Percentiles rank a stretch among this genome's conserved stretches.
Evolutionary conservation across 2,797 vertebrate genomes (phyloP).

Genomic region (Darevskia nairensis): DNA sequence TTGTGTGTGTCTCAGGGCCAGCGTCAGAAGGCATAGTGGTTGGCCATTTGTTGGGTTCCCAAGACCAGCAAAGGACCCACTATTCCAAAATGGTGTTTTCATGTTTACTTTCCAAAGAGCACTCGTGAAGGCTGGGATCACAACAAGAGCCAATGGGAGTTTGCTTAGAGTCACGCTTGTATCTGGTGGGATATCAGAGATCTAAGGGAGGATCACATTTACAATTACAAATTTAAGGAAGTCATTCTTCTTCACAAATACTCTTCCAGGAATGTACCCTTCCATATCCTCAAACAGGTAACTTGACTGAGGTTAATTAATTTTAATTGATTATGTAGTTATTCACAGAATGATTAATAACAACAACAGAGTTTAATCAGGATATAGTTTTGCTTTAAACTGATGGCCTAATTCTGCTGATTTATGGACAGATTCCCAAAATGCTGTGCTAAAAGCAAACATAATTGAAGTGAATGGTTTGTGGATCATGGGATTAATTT

Average conservation of each 20-base stretch:
- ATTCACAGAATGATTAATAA: conserved; percentile 8
- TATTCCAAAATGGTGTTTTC: background rate
- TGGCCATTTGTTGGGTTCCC: background rate
- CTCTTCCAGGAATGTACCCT: background rate
- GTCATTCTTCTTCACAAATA: background rate
- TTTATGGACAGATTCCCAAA: conserved; percentile 31
- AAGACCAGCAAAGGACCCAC: background rate
- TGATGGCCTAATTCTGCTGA: conserved; percentile 17
- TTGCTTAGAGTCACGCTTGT: background rate
- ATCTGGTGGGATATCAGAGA: background rate
- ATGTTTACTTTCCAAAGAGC: background rate
- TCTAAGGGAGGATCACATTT: background rate
- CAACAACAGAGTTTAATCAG: background rate
- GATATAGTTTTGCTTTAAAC: conserved; percentile 21
- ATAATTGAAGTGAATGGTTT: conserved; percentile 37
- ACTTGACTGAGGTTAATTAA: background rate
- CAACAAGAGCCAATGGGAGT: background rate
- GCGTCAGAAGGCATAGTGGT: background rate
- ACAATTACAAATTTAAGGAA: background rate
- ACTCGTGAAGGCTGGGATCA: background rate
- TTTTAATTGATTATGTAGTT: conserved; percentile 1
- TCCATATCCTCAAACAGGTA: background rate
- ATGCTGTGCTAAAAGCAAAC: conserved; percentile 24
- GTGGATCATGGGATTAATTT: conserved; percentile 5
- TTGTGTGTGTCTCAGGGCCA: background rate